phyloP scores from a whole-genome alignment of 2,888 invertebrate genomes.

The Macaria liturata region DNA sequence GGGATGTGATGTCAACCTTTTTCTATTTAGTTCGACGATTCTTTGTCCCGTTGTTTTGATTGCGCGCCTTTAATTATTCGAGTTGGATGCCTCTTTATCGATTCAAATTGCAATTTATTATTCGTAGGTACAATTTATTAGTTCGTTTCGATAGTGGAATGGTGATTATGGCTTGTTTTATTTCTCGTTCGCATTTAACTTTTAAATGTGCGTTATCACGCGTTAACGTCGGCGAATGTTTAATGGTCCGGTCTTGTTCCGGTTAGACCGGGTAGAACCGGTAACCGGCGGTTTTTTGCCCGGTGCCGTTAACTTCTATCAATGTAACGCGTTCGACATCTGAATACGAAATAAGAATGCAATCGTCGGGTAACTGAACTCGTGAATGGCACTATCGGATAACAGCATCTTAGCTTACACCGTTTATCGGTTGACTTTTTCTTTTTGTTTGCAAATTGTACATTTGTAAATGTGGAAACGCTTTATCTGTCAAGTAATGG shows the following conservation, averaged over 20 bases:
- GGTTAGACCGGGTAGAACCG: slow-evolving; percentile 57
- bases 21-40: slow-evolving; percentile 25
- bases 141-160: slow-evolving; percentile 25
- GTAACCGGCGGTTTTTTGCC: slow-evolving; percentile 62
- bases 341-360: slow-evolving; percentile 62
- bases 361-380: slow-evolving; percentile 53
- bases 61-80: slow-evolving; percentile 38
- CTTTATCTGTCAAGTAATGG: slow-evolving; percentile 6
- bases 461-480: slow-evolving; percentile 13
- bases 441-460: slow-evolving; percentile 26
- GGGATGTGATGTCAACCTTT: slow-evolving; percentile 66
- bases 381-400: slow-evolving; percentile 44
- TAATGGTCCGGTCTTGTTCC: slow-evolving; percentile 57
- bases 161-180: slow-evolving; percentile 27
- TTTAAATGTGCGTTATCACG: slow-evolving; percentile 51
- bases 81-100: slow-evolving; percentile 36
- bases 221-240: slow-evolving; percentile 55
- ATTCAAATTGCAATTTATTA: slow-evolving; percentile 25
- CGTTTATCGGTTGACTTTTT: slow-evolving; percentile 36
- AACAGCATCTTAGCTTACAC: slow-evolving; percentile 41
- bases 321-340: slow-evolving; percentile 56
- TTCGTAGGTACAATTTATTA: slow-evolving; percentile 19
- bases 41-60: slow-evolving; percentile 56
- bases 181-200: slow-evolving; percentile 41
- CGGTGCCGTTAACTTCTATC: slow-evolving; percentile 60